These are phyloP conservation scores for Phrynocephalus forsythii DNA, from an alignment of 2,797 vertebrate genomes.

Conservation along the genomic window DNA sequence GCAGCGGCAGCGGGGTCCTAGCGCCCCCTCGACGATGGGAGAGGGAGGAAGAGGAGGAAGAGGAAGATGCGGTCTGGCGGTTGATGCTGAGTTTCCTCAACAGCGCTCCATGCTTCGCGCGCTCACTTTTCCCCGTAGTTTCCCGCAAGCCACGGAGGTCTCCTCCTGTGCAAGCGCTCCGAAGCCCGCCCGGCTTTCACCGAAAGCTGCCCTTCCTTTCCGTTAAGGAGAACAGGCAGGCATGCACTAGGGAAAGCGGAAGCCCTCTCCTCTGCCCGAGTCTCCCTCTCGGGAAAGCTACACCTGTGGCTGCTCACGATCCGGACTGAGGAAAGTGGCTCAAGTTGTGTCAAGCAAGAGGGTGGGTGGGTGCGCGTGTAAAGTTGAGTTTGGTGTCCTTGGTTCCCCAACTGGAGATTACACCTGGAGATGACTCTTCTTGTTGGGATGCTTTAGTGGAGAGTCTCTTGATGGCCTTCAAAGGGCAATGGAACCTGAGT, in stretches of 20 bases:
- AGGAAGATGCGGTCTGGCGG: not conserved
- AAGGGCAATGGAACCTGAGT: too few relatives aligned
- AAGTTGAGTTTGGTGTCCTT: too few relatives aligned
- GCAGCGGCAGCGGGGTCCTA: slow-evolving; percentile 11
- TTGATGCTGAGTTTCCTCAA: not conserved
- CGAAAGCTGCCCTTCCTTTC: too few relatives aligned
- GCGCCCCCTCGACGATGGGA: not conserved
- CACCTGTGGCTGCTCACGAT: not conserved
- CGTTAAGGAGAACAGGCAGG: not conserved
- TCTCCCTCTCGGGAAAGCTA: not conserved
- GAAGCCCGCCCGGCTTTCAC: not conserved
- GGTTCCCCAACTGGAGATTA: too few relatives aligned
- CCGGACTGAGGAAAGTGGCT: too few relatives aligned
- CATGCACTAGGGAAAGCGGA: not conserved
- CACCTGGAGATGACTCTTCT: too few relatives aligned
- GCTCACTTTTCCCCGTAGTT: too few relatives aligned
- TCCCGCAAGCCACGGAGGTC: too few relatives aligned
- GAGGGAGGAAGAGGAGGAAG: not conserved
- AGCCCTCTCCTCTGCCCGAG: not conserved
- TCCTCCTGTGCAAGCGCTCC: not conserved
- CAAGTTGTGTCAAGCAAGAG: too few relatives aligned
- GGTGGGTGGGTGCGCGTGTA: too few relatives aligned
- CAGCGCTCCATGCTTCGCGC: not conserved
- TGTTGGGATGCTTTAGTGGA: too few relatives aligned
- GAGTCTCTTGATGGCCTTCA: too few relatives aligned